Evolutionary conservation across 1,140 invertebrate species (phyloP).

Genomic region (Drosophila micromelanica): DNA sequence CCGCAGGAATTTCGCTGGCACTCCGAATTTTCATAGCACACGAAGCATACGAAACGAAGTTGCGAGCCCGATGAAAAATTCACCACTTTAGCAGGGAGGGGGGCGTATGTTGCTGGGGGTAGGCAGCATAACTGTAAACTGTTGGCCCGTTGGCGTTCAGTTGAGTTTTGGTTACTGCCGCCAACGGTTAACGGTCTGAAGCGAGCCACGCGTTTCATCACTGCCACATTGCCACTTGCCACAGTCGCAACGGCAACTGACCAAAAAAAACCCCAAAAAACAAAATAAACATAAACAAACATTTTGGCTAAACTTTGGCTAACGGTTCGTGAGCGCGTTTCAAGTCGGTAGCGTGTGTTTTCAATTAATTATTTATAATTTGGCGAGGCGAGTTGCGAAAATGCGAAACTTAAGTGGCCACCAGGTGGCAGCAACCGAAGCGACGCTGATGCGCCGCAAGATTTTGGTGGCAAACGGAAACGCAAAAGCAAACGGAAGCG

Average conservation of each 20-base stretch:
- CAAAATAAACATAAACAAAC: conserved; percentile 38
- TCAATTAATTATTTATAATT: conserved; percentile 10
- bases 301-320: neutral
- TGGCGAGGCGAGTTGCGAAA: conserved; percentile 12
- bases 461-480: conserved; percentile 44
- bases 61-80: conserved; percentile 47
- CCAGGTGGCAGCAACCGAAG: conserved; percentile 27
- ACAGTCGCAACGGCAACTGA: conserved; percentile 11
- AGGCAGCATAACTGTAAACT: conserved; percentile 42
- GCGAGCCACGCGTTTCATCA: conserved; percentile 42
- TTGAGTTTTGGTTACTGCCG: conserved; percentile 80
- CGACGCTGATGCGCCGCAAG: conserved; percentile 22
- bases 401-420: conserved; percentile 29
- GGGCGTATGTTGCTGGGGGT: conserved; percentile 5
- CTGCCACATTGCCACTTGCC: conserved; percentile 21
- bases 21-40: conserved; percentile 52
- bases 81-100: conserved; percentile 58
- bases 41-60: conserved; percentile 15
- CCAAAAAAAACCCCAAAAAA: neutral
- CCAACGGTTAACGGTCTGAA: conserved; percentile 63
- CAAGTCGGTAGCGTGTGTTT: conserved; percentile 1
- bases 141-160: conserved; percentile 53
- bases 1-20: conserved; percentile 59
- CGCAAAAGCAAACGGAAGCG: conserved; percentile 47
- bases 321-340: conserved; percentile 1